These are phyloP conservation scores for Gallirallus australis DNA, from an alignment of 2,797 vertebrate genomes.

Conservation along the genomic window DNA sequence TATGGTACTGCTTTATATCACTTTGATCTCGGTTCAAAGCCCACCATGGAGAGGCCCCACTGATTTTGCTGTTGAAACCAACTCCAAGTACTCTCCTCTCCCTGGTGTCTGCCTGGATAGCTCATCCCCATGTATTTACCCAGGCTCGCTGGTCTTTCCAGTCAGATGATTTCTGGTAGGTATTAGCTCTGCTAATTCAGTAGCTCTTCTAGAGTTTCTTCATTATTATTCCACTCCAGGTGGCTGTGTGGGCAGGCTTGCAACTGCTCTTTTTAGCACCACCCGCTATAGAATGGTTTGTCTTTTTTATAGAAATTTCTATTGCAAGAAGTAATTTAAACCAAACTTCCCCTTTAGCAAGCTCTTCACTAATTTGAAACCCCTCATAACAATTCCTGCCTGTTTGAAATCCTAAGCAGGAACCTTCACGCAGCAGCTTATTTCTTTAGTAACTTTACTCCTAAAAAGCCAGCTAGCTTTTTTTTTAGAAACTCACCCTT, in stretches of 20 bases:
- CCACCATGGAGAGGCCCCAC: not conserved
- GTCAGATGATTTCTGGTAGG: constrained; percentile 14
- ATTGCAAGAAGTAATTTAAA: constrained; percentile 19
- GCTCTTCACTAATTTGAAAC: not conserved
- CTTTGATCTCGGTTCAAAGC: not conserved
- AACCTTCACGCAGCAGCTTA: not conserved
- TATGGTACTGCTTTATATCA: not conserved
- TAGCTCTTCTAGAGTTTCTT: constrained; percentile 56
- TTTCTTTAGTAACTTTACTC: not conserved
- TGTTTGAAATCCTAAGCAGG: not conserved
- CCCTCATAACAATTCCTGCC: not conserved
- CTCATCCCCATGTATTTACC: not conserved
- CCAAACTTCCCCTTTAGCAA: constrained; percentile 13
- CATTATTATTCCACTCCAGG: constrained; percentile 56
- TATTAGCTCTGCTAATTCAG: constrained; percentile 47
- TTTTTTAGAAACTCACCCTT: not conserved
- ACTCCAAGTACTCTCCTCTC: not conserved
- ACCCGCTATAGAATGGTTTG: not conserved
- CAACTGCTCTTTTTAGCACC: constrained; percentile 64
- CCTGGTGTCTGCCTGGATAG: not conserved
- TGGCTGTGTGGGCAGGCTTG: constrained; percentile 53
- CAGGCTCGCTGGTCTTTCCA: not conserved
- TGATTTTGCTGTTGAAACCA: not conserved
- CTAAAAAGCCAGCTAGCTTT: not conserved
- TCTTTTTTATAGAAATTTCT: constrained; percentile 30